Evolutionary conservation across 2,888 invertebrate genomes (phyloP), one percentile per base, ranked within the genome.

Genomic region (Noctua fimbriata): DNA sequence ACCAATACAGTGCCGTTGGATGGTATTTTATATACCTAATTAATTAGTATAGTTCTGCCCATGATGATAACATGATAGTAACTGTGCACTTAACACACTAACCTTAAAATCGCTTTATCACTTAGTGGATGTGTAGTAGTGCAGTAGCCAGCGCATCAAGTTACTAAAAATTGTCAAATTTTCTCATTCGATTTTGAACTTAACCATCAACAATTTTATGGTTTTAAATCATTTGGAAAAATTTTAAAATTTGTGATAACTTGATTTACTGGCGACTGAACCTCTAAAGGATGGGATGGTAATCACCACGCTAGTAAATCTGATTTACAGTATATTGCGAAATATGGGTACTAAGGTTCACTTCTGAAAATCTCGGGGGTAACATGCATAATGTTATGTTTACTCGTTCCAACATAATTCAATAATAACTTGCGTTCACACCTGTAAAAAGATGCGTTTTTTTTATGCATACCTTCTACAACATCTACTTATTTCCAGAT

Each of bases 401-500:
- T 58, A 55, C 60, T 28, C 28, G 7, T 60, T 16, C 32, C 28
- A 28, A 32, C 4, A 32, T 10, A 63, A 63, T 63, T 60, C 6
- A 6, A 28, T 28, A 6, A 28, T 28, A 18, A 9, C 63, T 32
- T 32, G 32, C 21, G 3, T 32, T 32, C 32, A 21, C 32, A 3
- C 4, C 18, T 18, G 10, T 21, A 63, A 21, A 63, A 32, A 32
- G 18, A 32, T 63, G n/a, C 32, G 5, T 63, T 18, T 18, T 7
- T 28, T 28, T 60, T 7, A 60, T 16, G n/a, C 12, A n/a, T n/a
- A 32, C 63, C 32, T 63, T 32, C 10, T 32, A 32, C 3, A 63
- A 52, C 44, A 9, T 49, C 24, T 18, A 21, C 63, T 80, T 77
- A 28, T 10, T 97, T 98, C 18, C 97, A 98, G 92, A 98, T 98